Conservation (phyloP, 2,888 invertebrate genomes). For the Spisula subtruncata region DNA sequence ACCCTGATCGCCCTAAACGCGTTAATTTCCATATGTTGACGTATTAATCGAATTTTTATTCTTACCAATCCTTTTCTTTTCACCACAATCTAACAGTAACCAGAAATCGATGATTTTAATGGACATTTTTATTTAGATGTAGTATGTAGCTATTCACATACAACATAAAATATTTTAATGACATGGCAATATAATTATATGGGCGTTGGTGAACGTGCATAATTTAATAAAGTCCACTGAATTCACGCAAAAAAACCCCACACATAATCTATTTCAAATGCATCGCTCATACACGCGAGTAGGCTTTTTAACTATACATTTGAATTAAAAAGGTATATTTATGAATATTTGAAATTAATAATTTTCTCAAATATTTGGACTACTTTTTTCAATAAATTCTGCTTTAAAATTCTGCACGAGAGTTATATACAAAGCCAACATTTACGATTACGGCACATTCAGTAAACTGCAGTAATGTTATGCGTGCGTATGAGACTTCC, state of each 20-base stretch:
- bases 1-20: background rate
- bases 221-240: background rate
- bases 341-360: too few relatives aligned
- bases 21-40: background rate
- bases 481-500: too few relatives aligned
- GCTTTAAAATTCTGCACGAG: too few relatives aligned
- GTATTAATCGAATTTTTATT: background rate
- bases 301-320: too few relatives aligned
- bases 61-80: background rate
- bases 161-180: background rate
- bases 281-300: too few relatives aligned
- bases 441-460: too few relatives aligned
- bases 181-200: background rate
- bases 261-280: too few relatives aligned
- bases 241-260: background rate
- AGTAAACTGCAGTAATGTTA: too few relatives aligned
- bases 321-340: too few relatives aligned
- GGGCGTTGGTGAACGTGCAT: background rate
- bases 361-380: too few relatives aligned
- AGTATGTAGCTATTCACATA: background rate
- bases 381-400: too few relatives aligned
- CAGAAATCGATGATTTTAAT: background rate
- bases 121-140: background rate
- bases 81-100: background rate
- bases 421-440: too few relatives aligned